These are phyloP conservation scores for Drosophila sturtevanti DNA, from an alignment of 1,140 invertebrate species.

Conservation along the genomic window DNA sequence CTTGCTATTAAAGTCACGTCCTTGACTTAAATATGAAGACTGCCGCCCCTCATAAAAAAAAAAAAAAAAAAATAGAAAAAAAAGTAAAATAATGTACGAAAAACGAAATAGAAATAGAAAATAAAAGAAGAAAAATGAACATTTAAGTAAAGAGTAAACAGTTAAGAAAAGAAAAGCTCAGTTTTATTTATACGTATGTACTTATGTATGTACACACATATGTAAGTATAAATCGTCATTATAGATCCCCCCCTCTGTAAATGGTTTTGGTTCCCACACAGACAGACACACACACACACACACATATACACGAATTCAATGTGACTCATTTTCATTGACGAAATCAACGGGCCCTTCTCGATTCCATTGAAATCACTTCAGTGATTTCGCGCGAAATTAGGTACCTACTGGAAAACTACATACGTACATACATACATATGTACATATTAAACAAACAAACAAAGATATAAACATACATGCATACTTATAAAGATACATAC, in stretches of 20 bases:
- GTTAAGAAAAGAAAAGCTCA: slow-evolving; percentile 3
- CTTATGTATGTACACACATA: background rate
- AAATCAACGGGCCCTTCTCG: slow-evolving; percentile 15
- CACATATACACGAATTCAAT: no score
- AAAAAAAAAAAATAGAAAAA: slow-evolving; percentile 22
- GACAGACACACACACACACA: no score
- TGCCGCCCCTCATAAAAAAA: slow-evolving; percentile 24
- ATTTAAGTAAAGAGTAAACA: slow-evolving; percentile 29
- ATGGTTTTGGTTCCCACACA: slow-evolving; percentile 55
- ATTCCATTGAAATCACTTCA: slow-evolving; percentile 8
- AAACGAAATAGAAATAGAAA: slow-evolving; percentile 18
- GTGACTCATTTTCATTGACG: slow-evolving; percentile 58
- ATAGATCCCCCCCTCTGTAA: no score
- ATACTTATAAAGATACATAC: background rate
- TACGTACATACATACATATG: background rate
- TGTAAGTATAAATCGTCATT: no score
- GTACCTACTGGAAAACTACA: background rate
- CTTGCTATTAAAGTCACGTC: slow-evolving; percentile 74
- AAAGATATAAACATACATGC: background rate
- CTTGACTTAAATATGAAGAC: slow-evolving; percentile 67
- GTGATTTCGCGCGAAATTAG: slow-evolving; percentile 7
- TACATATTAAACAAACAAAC: background rate
- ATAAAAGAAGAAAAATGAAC: slow-evolving; percentile 36
- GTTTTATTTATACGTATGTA: slow-evolving; percentile 37
- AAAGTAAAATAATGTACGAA: slow-evolving; percentile 8